A percentile compares a stretch with the other conserved stretches of the same genome.
Conservation (phyloP, 2,797 vertebrate species). For the Notamacropus eugenii region DNA sequence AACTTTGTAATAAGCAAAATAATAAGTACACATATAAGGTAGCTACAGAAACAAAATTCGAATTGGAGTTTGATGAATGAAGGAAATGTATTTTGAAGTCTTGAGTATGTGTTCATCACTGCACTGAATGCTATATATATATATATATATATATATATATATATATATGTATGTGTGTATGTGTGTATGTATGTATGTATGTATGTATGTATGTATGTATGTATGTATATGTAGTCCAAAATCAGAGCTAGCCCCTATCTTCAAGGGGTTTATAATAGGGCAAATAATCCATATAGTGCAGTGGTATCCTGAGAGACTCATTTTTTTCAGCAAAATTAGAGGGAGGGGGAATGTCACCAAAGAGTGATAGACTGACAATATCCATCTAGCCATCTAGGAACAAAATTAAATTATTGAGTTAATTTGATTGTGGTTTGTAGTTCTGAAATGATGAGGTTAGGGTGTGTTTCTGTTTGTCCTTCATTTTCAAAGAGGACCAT, state of each 20-base stretch:
- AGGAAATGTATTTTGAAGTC: neutral
- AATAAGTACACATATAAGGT: neutral
- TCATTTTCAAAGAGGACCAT: too few species aligned
- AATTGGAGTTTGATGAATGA: neutral
- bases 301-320: too few species aligned
- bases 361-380: neutral
- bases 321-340: neutral
- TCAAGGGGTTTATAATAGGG: neutral
- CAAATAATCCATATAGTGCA: neutral
- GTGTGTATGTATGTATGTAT: neutral
- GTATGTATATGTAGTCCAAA: neutral
- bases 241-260: neutral
- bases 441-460: neutral
- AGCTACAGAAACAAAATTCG: neutral
- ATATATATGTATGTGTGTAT: too few species aligned
- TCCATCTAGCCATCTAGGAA: neutral
- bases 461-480: too few species aligned
- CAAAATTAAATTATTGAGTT: neutral
- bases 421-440: neutral
- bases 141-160: too few species aligned
- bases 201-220: too few species aligned
- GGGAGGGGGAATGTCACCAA: neutral
- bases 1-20: neutral
- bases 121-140: neutral
- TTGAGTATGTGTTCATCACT: neutral